Percentiles rank a stretch among this genome's conserved stretches.
Evolutionary conservation across 1,140 invertebrate species (phyloP).

Genomic region (Cyphomyrmex costatus): DNA sequence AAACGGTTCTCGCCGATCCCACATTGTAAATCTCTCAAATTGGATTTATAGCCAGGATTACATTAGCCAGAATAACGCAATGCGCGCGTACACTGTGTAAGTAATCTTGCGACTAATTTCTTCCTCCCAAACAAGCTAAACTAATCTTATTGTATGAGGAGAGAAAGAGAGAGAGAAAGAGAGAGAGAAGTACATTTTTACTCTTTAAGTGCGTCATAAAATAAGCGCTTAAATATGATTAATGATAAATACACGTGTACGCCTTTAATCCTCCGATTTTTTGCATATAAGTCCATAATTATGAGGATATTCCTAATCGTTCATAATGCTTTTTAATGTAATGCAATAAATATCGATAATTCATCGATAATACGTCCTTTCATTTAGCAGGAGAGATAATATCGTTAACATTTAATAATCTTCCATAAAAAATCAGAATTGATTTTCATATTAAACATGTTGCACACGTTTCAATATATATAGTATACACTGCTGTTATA

Average conservation of each 20-base stretch:
- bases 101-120: conserved; percentile 15
- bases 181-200: not conserved
- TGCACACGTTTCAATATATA: not conserved
- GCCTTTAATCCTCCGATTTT: not conserved
- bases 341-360: conserved; percentile 8
- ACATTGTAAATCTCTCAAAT: conserved; percentile 59
- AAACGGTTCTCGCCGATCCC: conserved; percentile 7
- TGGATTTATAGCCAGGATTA: conserved; percentile 41
- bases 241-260: not conserved
- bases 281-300: not conserved
- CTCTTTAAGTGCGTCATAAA: not conserved
- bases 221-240: not conserved
- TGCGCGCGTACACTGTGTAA: not conserved
- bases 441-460: not conserved
- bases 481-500: too few relatives aligned
- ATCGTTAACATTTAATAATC: not conserved
- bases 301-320: not conserved
- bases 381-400: not conserved
- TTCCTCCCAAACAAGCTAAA: not conserved
- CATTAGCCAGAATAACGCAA: conserved; percentile 3
- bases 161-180: not conserved
- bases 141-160: not conserved
- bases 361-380: too few relatives aligned
- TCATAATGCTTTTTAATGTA: not conserved
- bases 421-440: not conserved